A percentile compares a stretch with the other conserved stretches of the same genome.
Conservation (phyloP, 2,113 vertebrate species). For the Gobiocypris rarus region DNA sequence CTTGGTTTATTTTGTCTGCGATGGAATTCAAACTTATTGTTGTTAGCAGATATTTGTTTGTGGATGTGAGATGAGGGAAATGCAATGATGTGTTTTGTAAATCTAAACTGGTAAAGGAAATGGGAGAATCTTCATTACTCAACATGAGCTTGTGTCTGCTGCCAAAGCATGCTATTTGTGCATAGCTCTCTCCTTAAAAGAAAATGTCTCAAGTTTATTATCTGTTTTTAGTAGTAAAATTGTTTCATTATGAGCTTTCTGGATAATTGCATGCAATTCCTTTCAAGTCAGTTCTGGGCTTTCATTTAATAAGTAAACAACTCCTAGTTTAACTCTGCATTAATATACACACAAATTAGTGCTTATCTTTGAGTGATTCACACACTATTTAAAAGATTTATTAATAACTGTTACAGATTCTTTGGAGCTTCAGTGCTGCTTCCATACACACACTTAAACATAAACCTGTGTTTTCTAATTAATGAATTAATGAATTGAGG, state of each 20-base stretch:
- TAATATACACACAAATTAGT: background rate
- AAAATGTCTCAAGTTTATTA: background rate
- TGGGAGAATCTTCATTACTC: background rate
- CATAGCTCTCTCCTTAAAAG: background rate
- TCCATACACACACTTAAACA: background rate
- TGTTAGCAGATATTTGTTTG: background rate
- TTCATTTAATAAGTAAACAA: conserved; percentile 13
- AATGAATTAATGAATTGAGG: background rate
- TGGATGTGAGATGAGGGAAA: background rate
- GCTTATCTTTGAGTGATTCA: conserved; percentile 15
- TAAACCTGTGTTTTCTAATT: background rate
- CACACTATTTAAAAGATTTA: background rate
- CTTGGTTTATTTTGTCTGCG: background rate
- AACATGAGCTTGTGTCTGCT: background rate
- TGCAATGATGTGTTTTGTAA: background rate
- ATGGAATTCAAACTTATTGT: background rate
- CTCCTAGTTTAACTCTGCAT: background rate
- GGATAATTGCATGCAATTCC: conserved; percentile 20
- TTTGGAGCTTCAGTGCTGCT: background rate
- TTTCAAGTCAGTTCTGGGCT: conserved; percentile 20
- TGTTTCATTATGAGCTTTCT: conserved; percentile 7
- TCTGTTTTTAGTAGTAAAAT: background rate
- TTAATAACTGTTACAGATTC: conserved; percentile 11
- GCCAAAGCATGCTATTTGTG: background rate
- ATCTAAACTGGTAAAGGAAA: conserved; percentile 1